Percentiles rank a stretch among this genome's conserved stretches.
Conservation (phyloP, 2,113 vertebrate genomes). For the Nannospalax galili region DNA sequence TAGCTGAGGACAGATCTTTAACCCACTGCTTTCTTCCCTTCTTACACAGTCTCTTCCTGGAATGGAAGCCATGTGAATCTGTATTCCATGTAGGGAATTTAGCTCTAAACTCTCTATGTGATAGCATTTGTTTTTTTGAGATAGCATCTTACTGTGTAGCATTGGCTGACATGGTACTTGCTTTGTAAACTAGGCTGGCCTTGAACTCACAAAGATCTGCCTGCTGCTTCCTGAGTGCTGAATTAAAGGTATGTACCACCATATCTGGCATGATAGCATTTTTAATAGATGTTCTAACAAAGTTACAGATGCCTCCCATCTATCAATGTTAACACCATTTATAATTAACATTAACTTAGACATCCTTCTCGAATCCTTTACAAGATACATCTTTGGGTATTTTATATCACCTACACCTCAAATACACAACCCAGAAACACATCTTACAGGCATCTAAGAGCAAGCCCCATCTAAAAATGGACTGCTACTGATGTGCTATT, state of each 20-base stretch:
- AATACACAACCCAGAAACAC: neutral
- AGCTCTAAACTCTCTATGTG: neutral
- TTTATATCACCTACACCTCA: neutral
- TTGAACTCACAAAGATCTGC: too few relatives aligned
- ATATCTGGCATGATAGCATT: neutral
- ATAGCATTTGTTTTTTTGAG: neutral
- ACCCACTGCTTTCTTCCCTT: neutral
- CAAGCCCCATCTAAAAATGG: neutral
- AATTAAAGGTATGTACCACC: too few relatives aligned
- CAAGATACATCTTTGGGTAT: neutral
- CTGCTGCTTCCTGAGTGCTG: too few relatives aligned
- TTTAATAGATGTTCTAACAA: neutral
- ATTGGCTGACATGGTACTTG: too few relatives aligned
- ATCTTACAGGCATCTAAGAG: neutral
- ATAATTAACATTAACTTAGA: neutral
- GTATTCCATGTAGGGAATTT: neutral
- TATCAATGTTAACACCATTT: neutral
- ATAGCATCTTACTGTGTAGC: too few relatives aligned
- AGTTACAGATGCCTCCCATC: neutral
- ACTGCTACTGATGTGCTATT: neutral
- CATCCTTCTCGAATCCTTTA: neutral
- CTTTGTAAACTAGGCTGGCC: too few relatives aligned
- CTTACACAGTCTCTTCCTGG: neutral
- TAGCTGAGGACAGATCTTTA: neutral
- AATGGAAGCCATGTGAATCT: neutral